Evolutionary conservation across 2,113 vertebrate genomes (phyloP).

Genomic region (Tenrec ecaudatus): DNA sequence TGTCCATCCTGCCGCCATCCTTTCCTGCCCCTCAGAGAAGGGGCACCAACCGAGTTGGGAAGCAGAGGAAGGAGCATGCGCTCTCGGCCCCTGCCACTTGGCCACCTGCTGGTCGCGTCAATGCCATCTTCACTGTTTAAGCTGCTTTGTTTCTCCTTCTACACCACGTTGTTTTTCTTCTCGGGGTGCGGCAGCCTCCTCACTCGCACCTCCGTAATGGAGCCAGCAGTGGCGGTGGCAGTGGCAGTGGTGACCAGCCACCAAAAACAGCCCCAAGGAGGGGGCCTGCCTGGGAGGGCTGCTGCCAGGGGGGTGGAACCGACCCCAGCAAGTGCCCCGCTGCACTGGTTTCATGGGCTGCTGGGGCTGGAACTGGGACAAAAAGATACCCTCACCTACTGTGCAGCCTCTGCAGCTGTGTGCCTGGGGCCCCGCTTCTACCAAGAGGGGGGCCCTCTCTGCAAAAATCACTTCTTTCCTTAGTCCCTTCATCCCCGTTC

Average conservation of each 20-base stretch:
- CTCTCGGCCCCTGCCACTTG: not conserved
- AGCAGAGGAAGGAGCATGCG: not conserved
- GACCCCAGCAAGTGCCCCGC: not conserved
- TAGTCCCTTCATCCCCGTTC: not conserved
- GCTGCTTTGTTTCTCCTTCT: not conserved
- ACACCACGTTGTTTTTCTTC: not conserved
- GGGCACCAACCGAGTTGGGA: not conserved
- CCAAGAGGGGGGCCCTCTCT: not conserved
- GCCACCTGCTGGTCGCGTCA: not conserved
- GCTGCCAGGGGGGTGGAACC: not conserved
- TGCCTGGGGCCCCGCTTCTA: not conserved
- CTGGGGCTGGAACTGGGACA: not conserved
- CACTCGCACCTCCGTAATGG: not conserved
- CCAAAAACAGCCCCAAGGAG: not conserved
- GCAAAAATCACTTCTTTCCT: slow-evolving; percentile 28
- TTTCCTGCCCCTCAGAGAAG: not conserved
- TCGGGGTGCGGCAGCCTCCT: not conserved
- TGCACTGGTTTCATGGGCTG: not conserved
- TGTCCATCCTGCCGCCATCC: not conserved
- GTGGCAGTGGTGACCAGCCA: not conserved
- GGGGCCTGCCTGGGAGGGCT: not conserved
- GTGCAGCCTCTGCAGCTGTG: not conserved
- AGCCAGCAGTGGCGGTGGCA: not conserved
- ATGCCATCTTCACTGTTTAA: not conserved
- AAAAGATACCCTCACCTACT: no score